A percentile compares a stretch with the other conserved stretches of the same genome.
Evolutionary conservation across 2,888 invertebrate genomes (phyloP).

Genomic region (Drosophila anceps): DNA sequence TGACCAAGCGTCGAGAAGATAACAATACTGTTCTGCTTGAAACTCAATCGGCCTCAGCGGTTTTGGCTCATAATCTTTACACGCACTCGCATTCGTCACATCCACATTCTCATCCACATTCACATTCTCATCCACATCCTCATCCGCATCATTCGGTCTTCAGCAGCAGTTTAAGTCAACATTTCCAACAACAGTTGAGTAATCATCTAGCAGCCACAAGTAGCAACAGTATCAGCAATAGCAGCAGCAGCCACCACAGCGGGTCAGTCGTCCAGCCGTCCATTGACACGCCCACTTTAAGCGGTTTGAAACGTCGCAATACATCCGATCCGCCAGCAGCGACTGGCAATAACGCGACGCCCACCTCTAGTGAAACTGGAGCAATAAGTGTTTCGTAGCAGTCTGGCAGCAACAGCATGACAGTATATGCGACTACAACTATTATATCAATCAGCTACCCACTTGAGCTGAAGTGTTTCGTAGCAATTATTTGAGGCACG

Average conservation of each 20-base stretch:
- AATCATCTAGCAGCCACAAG: conserved; percentile 69
- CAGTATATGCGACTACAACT: neutral
- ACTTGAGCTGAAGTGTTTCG: neutral
- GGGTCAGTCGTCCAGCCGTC: conserved; percentile 2
- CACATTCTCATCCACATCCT: neutral
- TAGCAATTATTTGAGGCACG: neutral
- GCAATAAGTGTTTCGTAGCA: conserved; percentile 85
- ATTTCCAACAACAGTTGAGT: conserved; percentile 82
- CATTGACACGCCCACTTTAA: conserved; percentile 43
- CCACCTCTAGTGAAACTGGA: conserved; percentile 78
- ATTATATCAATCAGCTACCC: neutral
- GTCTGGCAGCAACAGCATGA: neutral
- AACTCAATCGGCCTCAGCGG: conserved; percentile 29
- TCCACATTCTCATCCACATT: conserved; percentile 4
- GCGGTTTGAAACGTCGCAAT: conserved; percentile 57
- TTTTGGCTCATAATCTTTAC: conserved; percentile 42
- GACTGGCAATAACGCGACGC: conserved; percentile 26
- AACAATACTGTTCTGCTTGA: conserved; percentile 49
- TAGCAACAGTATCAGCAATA: conserved; percentile 73
- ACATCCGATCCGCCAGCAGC: conserved; percentile 54
- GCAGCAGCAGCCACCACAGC: conserved; percentile 58
- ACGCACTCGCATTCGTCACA: conserved; percentile 9
- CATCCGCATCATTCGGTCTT: conserved; percentile 65
- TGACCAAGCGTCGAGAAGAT: conserved; percentile 88
- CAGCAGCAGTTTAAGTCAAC: conserved; percentile 80